phyloP scores from a whole-genome alignment of 2,888 invertebrate species.

The Agrilus biguttatus region DNA sequence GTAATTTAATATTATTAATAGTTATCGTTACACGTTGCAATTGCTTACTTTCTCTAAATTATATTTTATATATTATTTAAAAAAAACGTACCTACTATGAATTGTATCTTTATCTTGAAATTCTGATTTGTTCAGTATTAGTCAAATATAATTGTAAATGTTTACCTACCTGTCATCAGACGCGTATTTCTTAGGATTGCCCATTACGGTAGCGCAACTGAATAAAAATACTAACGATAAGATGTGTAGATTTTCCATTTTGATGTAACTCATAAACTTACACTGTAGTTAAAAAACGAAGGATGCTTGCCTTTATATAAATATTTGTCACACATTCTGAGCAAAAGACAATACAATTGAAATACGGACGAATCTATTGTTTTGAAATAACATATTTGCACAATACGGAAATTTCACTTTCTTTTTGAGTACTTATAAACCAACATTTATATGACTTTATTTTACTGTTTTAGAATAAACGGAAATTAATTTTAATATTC shows the following conservation, averaged over 20 bases:
- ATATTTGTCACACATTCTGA: slow-evolving; percentile 24
- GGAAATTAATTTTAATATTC: too few relatives aligned
- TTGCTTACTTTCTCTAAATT: too few relatives aligned
- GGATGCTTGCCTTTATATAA: slow-evolving; percentile 17
- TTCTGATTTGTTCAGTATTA: background rate
- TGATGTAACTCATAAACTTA: background rate
- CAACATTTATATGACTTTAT: too few relatives aligned
- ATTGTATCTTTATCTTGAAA: background rate
- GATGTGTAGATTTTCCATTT: slow-evolving; percentile 10
- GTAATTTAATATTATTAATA: too few relatives aligned
- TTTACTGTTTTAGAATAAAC: too few relatives aligned
- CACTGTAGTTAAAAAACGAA: background rate
- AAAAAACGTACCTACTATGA: background rate
- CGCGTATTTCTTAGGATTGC: slow-evolving; percentile 22
- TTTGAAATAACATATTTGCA: too few relatives aligned
- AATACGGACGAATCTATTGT: slow-evolving; percentile 6
- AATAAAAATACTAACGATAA: background rate
- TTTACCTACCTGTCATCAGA: slow-evolving; percentile 13
- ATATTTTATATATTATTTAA: too few relatives aligned
- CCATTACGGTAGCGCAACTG: slow-evolving; percentile 7
- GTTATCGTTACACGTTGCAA: too few relatives aligned
- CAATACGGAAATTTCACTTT: slow-evolving; percentile 15
- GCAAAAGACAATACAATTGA: slow-evolving; percentile 23
- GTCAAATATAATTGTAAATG: background rate
- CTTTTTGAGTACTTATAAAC: slow-evolving; percentile 8